Base-by-base conservation (phyloP, 2,797 vertebrate species). In the Cetoscarus ocellatus region DNA sequence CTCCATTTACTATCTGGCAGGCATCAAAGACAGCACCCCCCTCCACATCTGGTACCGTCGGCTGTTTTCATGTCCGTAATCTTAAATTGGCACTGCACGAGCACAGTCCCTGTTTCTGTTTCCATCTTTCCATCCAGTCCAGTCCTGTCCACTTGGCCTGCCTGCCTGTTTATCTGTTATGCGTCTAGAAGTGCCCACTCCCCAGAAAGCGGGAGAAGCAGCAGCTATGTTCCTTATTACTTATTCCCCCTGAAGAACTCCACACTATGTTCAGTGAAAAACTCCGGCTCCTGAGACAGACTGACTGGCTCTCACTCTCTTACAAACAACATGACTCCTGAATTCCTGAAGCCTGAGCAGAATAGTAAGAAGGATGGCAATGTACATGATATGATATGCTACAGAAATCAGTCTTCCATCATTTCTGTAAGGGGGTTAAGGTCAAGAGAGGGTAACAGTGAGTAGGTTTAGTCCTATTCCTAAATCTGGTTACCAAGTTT, bases 201-300 rank as follows among this genome's bases (percentile, higher is more conserved):
- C 86, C 79, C 61, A 57, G 85, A 76, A 88, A 84, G 79, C 58
- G 39, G 65, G 59, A 80, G 76, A 69, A 66, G 65, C 82, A 77
- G 81, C 84, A 75, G 84, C 83, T 51, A 52, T 85, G 83, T 75
- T 91, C 71, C 85, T 91, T 63, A 90, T 91, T 91, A 82, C 80
- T 77, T 67, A 93, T 92, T 91, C 90, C 86, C 84, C 88, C 88
- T 79, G 87, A 90, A 90, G 83, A 91, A 86, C 70, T 86, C 86
- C 71, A 77, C 65, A 80, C 82, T 75, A 38, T 86, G 83, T 86
- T 91, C 84, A 42, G 71, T 76, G 82, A 63, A 85, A 27, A 84
- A 82, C 85, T 83, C 78, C 10, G 73, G 70, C 86, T 90, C 85
- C 82, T 2, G 79, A 85, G 86, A 87, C 73, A 67, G 67, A 72